Evolutionary conservation across 2,113 vertebrate genomes (phyloP), one percentile per base, ranked within the genome.

Genomic region (Andinoacara biseriatus): DNA sequence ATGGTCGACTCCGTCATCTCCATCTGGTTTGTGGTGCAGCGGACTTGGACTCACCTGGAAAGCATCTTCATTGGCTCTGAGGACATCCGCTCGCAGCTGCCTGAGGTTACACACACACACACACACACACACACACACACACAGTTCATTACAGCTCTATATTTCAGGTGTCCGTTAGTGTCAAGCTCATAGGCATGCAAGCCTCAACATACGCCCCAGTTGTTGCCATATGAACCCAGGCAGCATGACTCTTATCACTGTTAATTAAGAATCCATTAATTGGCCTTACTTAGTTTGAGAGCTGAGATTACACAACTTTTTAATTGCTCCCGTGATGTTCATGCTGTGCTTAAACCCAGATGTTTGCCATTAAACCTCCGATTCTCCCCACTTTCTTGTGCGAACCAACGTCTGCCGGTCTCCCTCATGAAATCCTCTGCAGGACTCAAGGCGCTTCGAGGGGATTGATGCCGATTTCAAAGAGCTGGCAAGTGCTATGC

Each of bases 61-160:
- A 98, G 97, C 91, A 99, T 99, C 87, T 99, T 99, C 92, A 96
- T 98, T 7, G 97, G 97, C 63, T 99, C 98, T 0, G 97, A 97
- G 76, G 98, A 99, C 76, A 99, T 99, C 69, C 95, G 97, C 74
- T 93, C 96, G 11, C 98, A 99, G 90, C 96, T 99, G 76, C 97
- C 98, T 1, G 95, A 99, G 97, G 98, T 99, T 72, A 2, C 24
- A 52, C 5, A 38, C 69, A 4, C 29, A 29, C 18, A 7, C 5
- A 3, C 24, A 15, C 10, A 3, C 8, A 29, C 38, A 10, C 2
- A 14, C 1, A 11, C 49, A 57, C 35, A 18, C 38, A 35, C 29
- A 20, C 11, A 57, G 46, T 56, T 57, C 56, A 76, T 76, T 46
- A 57, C 33, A n/a, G 14, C 63, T 80, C 4, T 61, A 2, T 33